Evolutionary conservation across 2,888 invertebrate species (phyloP).

Genomic region (Pristionchus arcanus): DNA sequence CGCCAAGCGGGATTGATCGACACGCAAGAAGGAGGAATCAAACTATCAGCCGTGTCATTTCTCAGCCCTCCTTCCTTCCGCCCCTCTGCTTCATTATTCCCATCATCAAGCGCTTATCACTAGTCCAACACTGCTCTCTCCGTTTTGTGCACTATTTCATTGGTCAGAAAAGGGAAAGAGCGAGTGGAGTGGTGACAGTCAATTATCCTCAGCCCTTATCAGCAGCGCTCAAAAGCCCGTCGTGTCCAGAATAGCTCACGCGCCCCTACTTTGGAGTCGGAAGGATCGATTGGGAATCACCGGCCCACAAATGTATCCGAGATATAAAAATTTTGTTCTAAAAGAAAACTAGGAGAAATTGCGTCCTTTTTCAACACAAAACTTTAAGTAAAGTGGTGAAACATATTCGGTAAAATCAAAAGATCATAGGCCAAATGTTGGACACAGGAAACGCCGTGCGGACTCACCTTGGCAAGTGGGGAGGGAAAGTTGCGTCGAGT

Average conservation of each 20-base stretch:
- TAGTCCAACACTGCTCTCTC: neutral
- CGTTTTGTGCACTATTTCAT: neutral
- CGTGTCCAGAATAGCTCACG: neutral
- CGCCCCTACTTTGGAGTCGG: neutral
- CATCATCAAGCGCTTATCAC: constrained; percentile 22
- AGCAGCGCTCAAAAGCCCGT: neutral
- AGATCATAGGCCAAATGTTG: neutral
- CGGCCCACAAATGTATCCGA: neutral
- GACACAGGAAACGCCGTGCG: neutral
- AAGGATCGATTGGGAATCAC: neutral
- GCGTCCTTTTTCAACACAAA: too few species aligned
- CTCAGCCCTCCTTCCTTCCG: neutral
- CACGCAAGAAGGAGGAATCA: neutral
- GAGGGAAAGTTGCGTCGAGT: neutral
- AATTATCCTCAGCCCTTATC: neutral
- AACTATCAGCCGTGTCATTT: constrained; percentile 40
- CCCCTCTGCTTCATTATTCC: constrained; percentile 18
- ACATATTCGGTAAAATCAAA: neutral
- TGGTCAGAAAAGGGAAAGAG: neutral
- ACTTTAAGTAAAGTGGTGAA: neutral
- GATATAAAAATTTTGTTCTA: neutral
- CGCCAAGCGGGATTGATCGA: neutral
- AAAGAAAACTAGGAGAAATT: too few species aligned
- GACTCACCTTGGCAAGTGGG: constrained; percentile 5
- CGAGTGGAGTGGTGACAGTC: neutral